Conservation (phyloP, 2,113 vertebrate species). For the Ceyx margarethae region DNA sequence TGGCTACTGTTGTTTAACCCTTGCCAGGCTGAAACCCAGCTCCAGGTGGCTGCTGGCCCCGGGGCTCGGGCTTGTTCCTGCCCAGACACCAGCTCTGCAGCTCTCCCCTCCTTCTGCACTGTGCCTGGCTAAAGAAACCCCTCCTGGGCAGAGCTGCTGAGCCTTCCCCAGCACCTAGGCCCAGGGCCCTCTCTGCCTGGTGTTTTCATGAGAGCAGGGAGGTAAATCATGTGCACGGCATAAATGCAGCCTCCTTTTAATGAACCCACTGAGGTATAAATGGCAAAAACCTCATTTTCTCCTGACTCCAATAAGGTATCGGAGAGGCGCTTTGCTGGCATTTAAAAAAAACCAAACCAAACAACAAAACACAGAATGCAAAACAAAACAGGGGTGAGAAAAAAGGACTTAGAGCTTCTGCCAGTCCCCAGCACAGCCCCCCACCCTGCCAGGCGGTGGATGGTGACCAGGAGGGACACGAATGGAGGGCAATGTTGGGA, state of each 20-base stretch:
- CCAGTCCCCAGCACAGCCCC: not conserved
- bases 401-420: not conserved
- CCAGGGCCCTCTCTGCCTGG: not conserved
- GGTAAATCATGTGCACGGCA: not conserved
- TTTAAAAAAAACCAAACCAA: not conserved
- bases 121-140: not conserved
- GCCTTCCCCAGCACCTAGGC: not conserved
- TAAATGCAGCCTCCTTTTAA: not conserved
- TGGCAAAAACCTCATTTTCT: conserved; percentile 25
- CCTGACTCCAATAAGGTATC: not conserved
- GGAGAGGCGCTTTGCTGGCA: not conserved
- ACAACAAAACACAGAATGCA: too few species aligned
- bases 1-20: conserved; percentile 71
- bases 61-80: not conserved
- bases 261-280: not conserved
- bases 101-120: not conserved
- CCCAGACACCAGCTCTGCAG: not conserved
- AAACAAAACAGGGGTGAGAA: too few species aligned
- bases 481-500: not conserved
- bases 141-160: fast-evolving
- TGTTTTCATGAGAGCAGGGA: not conserved
- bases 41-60: not conserved
- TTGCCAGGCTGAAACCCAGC: conserved; percentile 48
- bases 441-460: not conserved
- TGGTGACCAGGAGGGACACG: not conserved